Percentiles rank a stretch among this genome's conserved stretches.
These are phyloP conservation scores for Macaria notata DNA, from an alignment of 2,888 invertebrate species.

Conservation along the genomic window DNA sequence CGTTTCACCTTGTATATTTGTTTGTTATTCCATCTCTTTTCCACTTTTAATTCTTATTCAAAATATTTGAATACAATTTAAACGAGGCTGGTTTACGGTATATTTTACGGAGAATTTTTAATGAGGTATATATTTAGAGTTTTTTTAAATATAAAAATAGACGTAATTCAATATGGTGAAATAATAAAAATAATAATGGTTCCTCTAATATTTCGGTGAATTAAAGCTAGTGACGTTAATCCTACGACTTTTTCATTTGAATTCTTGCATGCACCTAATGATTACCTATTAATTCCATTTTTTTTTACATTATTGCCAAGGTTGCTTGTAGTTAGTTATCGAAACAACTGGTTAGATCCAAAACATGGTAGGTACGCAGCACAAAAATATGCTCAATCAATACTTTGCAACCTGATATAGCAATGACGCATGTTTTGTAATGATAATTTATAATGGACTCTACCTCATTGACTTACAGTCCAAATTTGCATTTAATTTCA, in stretches of 20 bases:
- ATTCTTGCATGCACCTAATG: no score
- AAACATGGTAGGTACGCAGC: neutral
- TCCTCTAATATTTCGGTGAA: no score
- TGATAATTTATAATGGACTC: neutral
- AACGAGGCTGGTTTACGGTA: neutral
- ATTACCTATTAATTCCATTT: no score
- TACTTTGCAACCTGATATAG: slow-evolving; percentile 18
- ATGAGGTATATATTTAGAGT: no score
- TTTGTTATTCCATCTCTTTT: slow-evolving; percentile 49
- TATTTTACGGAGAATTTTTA: no score
- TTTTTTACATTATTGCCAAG: no score
- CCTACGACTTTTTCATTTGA: neutral
- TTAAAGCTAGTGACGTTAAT: slow-evolving; percentile 19
- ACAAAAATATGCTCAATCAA: slow-evolving; percentile 16
- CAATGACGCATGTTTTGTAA: slow-evolving; percentile 1
- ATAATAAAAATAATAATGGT: neutral
- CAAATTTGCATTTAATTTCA: neutral
- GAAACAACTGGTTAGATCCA: neutral
- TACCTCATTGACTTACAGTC: neutral
- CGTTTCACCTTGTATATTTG: slow-evolving; percentile 63
- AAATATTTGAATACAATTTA: slow-evolving; percentile 15
- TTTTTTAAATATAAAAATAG: no score
- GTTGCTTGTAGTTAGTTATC: no score
- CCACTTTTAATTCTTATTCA: slow-evolving; percentile 28
- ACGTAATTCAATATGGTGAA: neutral